Conservation (phyloP, 1,140 invertebrate genomes). For the Schmidtea mediterranea region DNA sequence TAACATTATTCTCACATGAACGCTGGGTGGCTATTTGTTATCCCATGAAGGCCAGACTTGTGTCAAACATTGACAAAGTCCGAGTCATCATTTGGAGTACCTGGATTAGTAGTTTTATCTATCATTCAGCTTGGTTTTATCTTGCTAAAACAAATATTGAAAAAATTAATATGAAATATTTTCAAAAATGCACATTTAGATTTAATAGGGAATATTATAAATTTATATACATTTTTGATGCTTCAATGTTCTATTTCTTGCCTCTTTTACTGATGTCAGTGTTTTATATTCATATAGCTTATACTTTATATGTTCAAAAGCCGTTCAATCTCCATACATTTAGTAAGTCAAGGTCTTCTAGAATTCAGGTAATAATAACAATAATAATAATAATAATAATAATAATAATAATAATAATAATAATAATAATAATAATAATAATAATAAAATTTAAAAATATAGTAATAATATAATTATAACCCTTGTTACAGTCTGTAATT, state of each 20-base stretch:
- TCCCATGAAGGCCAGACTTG: conserved; percentile 32
- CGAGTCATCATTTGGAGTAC: conserved; percentile 28
- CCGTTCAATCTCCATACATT: too few relatives aligned
- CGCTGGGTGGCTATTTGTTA: conserved; percentile 72
- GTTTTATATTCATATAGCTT: too few relatives aligned
- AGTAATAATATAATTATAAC: too few relatives aligned
- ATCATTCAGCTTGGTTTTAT: conserved; percentile 32
- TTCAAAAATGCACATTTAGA: conserved; percentile 28
- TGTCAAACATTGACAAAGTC: conserved; percentile 29
- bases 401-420: too few relatives aligned
- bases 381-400: too few relatives aligned
- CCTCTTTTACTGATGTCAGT: conserved; percentile 16
- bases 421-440: too few relatives aligned
- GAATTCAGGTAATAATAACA: too few relatives aligned
- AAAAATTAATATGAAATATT: conserved; percentile 9
- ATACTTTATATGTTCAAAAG: too few relatives aligned
- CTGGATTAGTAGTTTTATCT: conserved; percentile 30
- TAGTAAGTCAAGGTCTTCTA: too few relatives aligned
- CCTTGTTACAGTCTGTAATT: too few relatives aligned
- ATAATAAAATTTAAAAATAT: too few relatives aligned
- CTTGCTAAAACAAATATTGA: conserved; percentile 21
- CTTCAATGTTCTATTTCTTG: conserved; percentile 31
- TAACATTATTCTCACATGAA: conserved; percentile 72
- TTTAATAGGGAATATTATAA: conserved; percentile 27
- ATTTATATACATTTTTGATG: conserved; percentile 30